Percentiles rank a stretch among this genome's conserved stretches.
These are phyloP conservation scores for Horisme vitalbata DNA, from an alignment of 2,888 invertebrate species.

Conservation along the genomic window DNA sequence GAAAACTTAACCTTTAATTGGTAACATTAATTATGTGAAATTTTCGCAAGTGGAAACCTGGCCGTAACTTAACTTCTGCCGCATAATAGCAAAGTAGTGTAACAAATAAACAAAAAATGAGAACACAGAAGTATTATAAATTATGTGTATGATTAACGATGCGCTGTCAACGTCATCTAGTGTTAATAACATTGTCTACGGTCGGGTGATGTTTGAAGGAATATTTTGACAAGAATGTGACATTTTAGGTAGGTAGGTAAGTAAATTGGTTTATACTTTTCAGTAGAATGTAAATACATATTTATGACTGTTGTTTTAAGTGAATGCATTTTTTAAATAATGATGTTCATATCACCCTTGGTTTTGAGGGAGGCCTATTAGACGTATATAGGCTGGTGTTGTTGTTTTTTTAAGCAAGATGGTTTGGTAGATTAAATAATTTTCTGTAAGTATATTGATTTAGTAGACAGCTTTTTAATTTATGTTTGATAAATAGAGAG, in stretches of 20 bases:
- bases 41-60: conserved; percentile 18
- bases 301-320: no score
- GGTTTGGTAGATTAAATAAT: no score
- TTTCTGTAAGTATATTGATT: no score
- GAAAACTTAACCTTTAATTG: conserved; percentile 1
- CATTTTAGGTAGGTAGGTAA: background rate
- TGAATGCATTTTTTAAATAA: no score
- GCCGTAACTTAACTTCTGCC: conserved; percentile 12
- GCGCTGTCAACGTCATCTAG: conserved; percentile 48
- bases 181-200: conserved; percentile 42
- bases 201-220: conserved; percentile 10
- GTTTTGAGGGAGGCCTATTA: no score
- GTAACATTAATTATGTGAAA: conserved; percentile 22
- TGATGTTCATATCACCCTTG: no score
- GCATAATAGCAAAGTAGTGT: conserved; percentile 9
- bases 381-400: no score
- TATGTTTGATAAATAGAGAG: no score
- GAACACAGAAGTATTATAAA: conserved; percentile 38
- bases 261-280: no score
- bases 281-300: no score
- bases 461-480: no score
- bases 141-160: conserved; percentile 53
- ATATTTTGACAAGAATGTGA: conserved; percentile 16
- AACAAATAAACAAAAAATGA: conserved; percentile 19
- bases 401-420: no score